Evolutionary conservation across 2,888 invertebrate genomes (phyloP).

Genomic region (Papilio gigon): DNA sequence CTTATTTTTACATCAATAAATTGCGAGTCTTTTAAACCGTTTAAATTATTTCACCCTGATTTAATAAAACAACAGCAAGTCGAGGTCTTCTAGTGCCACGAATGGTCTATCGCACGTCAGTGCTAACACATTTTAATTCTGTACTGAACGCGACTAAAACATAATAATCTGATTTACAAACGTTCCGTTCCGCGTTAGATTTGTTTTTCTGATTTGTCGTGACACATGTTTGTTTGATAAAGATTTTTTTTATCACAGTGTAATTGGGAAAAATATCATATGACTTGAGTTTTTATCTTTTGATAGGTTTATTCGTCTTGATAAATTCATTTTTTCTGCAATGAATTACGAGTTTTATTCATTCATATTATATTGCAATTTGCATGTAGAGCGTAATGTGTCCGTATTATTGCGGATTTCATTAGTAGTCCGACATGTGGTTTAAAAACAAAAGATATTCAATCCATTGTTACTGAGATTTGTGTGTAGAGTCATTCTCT

Average conservation of each 20-base stretch:
- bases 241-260: slow-evolving; percentile 48
- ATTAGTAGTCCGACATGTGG: slow-evolving; percentile 42
- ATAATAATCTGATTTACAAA: slow-evolving; percentile 50
- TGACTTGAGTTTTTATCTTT: slow-evolving; percentile 45
- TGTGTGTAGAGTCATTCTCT: slow-evolving; percentile 47
- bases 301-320: slow-evolving; percentile 19
- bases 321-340: slow-evolving; percentile 19
- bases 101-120: slow-evolving; percentile 47
- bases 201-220: slow-evolving; percentile 46
- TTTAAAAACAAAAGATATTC: slow-evolving; percentile 53
- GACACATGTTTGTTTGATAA: slow-evolving; percentile 43
- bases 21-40: slow-evolving; percentile 39
- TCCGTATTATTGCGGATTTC: slow-evolving; percentile 25
- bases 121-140: slow-evolving; percentile 48
- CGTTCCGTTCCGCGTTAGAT: slow-evolving; percentile 60
- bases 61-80: slow-evolving; percentile 29
- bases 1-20: slow-evolving; percentile 48
- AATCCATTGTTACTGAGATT: slow-evolving; percentile 51
- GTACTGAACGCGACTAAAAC: slow-evolving; percentile 60
- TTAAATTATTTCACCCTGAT: slow-evolving; percentile 22
- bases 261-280: slow-evolving; percentile 50
- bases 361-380: not conserved
- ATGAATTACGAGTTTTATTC: not conserved
- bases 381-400: not conserved
- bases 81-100: slow-evolving; percentile 40